Conservation (phyloP, 2,797 vertebrate species). For the Stomatorhinus walkeri region DNA sequence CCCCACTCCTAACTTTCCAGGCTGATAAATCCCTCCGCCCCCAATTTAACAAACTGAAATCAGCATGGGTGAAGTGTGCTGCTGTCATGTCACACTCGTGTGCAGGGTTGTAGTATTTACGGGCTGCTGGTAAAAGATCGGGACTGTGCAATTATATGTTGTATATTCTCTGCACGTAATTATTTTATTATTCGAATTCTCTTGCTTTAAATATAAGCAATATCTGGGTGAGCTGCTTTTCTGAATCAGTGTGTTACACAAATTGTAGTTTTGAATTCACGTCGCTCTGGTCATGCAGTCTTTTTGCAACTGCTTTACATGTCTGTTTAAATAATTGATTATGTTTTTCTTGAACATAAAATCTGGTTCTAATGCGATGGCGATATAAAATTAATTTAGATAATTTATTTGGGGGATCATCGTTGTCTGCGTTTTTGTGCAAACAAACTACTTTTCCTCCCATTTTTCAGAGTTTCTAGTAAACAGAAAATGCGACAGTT, state of each 20-base stretch:
- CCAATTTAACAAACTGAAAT: background rate
- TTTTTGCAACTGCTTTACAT: background rate
- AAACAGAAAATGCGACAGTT: constrained; percentile 63
- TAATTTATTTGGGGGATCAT: background rate
- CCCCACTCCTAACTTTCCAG: background rate
- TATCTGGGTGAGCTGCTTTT: background rate
- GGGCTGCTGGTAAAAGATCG: background rate
- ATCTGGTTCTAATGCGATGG: background rate
- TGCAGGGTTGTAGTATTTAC: background rate
- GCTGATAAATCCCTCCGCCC: background rate
- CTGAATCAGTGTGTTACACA: background rate
- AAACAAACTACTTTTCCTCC: background rate
- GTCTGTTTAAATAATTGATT: background rate
- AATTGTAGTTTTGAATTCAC: background rate
- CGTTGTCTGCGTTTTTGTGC: background rate
- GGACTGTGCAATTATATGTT: background rate
- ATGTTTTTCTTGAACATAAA: background rate
- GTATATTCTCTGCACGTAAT: background rate
- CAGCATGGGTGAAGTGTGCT: background rate
- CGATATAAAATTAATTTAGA: background rate
- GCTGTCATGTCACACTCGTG: background rate
- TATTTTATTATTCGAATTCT: background rate
- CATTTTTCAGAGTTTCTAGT: background rate
- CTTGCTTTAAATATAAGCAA: background rate
- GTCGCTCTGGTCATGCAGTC: background rate